Evolutionary conservation across 1,140 invertebrate genomes (phyloP).

Genomic region (Physella acuta): DNA sequence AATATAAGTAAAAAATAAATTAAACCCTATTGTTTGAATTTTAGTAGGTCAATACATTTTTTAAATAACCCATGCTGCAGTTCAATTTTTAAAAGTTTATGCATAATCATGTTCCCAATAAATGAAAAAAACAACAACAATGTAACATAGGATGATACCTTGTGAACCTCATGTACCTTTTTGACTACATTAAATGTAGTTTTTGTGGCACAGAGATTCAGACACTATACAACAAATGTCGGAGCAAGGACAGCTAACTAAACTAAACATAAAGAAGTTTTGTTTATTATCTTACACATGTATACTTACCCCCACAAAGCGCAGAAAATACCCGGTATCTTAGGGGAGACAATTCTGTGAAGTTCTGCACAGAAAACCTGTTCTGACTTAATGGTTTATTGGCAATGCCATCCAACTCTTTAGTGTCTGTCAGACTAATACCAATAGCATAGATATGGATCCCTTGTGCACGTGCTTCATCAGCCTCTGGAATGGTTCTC

Average conservation of each 20-base stretch:
- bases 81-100: too few species aligned
- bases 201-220: too few species aligned
- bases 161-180: too few species aligned
- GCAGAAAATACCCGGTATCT: conserved; percentile 8
- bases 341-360: background rate
- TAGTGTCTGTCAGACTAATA: conserved; percentile 10
- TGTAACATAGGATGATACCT: conserved; percentile 13
- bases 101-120: too few species aligned
- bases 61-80: too few species aligned
- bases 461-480: conserved; percentile 6
- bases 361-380: conserved; percentile 10
- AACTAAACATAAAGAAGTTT: background rate
- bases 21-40: too few species aligned
- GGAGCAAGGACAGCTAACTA: background rate
- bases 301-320: conserved; percentile 1
- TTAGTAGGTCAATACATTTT: too few species aligned
- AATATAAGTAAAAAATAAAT: too few species aligned
- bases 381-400: conserved; percentile 6
- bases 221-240: too few species aligned
- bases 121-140: too few species aligned
- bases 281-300: background rate
- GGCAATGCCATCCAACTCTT: conserved; percentile 17
- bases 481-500: conserved; percentile 16
- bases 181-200: too few species aligned
- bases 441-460: conserved; percentile 21